Evolutionary conservation across 2,888 invertebrate genomes (phyloP), one percentile per base, ranked within the genome.

Genomic region (Augiades crinisus): DNA sequence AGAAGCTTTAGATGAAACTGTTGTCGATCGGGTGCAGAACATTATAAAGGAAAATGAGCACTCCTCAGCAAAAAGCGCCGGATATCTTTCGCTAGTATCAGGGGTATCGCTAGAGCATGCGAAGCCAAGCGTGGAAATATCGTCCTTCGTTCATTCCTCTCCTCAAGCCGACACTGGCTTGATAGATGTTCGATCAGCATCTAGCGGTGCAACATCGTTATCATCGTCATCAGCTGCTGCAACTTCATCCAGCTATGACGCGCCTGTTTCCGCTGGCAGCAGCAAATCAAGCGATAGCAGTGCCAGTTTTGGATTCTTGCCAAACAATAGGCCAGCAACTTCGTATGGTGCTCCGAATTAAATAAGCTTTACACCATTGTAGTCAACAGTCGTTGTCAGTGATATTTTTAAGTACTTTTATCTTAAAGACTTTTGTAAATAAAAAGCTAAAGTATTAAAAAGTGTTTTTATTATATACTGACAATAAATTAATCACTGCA

Each of bases 21-120:
- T 84, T 0, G 75, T 88, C 3, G 69, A 72, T 37, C 75, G 72
- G 22, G 78, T 88, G 24, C 82, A 86, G 57, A 74, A 76, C 51
- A 79, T 88, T 16, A 80, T 89, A 16, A 87, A 71, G 53, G 83
- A 87, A 1, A 75, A 71, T 57, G 89, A 89, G 57, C 88, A 87
- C 49, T 73, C 69, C 4, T 70, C 78, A n/a, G 88, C 88, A 0
- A 79, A 70, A 44, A 72, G 78, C 22, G 73, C 80, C 12, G 89
- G 89, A 22, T 87, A 84, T 53, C 61, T 67, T 17, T 88, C 88
- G 0, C 58, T 86, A 13, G 83, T 89, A 8, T 85, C 88, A 2
- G 87, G 88, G 16, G 81, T 89, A 13, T 76, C 85, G 8, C 64
- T 88, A 4, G 87, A 78, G 57, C 78, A 75, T 47, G 87, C 79